Evolutionary conservation across 2,797 vertebrate species (phyloP), one percentile per base, ranked within the genome.

Genomic region (Diglossa cyanea): DNA sequence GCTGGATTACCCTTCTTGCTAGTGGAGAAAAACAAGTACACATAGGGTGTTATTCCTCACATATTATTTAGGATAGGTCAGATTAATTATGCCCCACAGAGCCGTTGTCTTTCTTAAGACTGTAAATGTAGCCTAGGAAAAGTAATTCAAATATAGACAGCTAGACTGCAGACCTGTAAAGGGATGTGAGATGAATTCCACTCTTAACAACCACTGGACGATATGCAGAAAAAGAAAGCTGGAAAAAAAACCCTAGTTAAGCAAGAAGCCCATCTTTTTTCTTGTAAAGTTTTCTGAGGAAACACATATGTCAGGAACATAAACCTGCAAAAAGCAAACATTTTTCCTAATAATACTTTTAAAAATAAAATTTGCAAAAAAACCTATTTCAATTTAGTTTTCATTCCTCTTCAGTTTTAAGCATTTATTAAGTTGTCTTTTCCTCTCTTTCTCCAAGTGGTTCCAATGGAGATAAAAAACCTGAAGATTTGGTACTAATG

Each of bases 21-120:
- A 53, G 80, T 70, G 31, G 70, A 92, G 74, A 92, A 91, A 95
- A 94, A 93, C 93, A 91, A 92, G 94, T 93, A 92, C 70, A 83
- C 82, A 83, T 57, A 78, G 74, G 57, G 84, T 92, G 84, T 87
- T 87, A 89, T 89, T 85, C 94, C 88, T 92, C 71, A 79, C 81
- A 76, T 95, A 33, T 86, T 94, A 86, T 78, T 92, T 92, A 93
- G 61, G 80, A 78, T 86, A 86, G 94, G 88, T 92, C 94, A 93
- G 89, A 91, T 94, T 94, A 93, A 95, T 94, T 95, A 96, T 57
- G 53, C 73, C 94, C 93, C 33, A 51, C 74, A 57, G 94, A 71
- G 91, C 9, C 48, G 91, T 93, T 92, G 77, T 92, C 81, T 96
- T 95, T 80, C 80, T 63, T 89, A 79, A 44, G 40, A 79, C 70